phyloP scores from a whole-genome alignment of 2,888 invertebrate genomes.

The Andrena hattorfiana region DNA sequence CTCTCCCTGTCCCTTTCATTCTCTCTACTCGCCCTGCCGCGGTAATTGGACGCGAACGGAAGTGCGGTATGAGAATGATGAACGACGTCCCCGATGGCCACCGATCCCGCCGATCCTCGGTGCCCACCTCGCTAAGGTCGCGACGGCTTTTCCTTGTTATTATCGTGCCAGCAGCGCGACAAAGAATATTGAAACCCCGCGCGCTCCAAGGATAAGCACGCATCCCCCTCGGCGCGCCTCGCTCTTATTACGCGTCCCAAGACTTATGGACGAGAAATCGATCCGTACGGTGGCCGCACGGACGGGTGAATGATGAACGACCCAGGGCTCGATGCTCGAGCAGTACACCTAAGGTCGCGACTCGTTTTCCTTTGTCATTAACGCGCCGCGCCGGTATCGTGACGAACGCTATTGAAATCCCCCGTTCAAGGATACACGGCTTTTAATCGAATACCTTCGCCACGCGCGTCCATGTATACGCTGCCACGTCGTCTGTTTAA shows the following conservation, averaged over 20 bases:
- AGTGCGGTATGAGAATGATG: constrained; percentile 46
- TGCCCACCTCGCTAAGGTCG: constrained; percentile 4
- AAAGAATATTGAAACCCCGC: constrained; percentile 20
- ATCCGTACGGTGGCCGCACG: not conserved
- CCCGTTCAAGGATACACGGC: not conserved
- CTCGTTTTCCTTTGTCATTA: constrained; percentile 10
- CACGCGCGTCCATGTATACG: not conserved
- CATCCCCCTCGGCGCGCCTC: not conserved
- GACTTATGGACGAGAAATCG: not conserved
- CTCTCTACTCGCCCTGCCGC: not conserved
- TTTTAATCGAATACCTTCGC: not conserved
- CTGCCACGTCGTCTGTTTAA: not conserved
- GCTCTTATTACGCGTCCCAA: not conserved
- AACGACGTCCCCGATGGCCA: constrained; percentile 33
- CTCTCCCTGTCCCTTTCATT: not conserved
- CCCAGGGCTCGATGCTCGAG: not conserved
- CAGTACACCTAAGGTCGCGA: not conserved
- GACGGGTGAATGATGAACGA: constrained; percentile 2
- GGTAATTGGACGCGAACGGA: constrained; percentile 42
- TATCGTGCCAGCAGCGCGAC: constrained; percentile 17
- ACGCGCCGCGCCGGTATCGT: constrained; percentile 8
- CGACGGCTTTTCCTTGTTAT: constrained; percentile 32
- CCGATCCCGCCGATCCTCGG: not conserved
- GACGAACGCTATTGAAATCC: constrained; percentile 7
- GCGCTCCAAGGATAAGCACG: not conserved